phyloP scores from a whole-genome alignment of 2,797 vertebrate species.

The Aulostomus chinensis region DNA sequence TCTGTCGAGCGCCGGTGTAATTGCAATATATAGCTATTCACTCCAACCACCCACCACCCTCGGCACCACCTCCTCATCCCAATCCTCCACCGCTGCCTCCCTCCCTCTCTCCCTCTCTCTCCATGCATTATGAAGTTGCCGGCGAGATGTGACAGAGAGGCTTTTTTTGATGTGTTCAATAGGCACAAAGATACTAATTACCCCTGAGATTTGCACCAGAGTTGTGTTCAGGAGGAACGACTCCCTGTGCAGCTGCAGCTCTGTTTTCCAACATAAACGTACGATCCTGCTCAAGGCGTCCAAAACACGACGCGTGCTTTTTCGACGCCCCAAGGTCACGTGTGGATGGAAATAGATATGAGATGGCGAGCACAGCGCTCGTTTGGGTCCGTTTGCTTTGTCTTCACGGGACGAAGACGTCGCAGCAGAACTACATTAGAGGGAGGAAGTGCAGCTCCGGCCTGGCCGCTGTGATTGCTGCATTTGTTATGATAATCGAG shows the following conservation, averaged over 20 bases:
- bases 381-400: conserved; percentile 3
- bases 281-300: conserved; percentile 12
- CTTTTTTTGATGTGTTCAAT: conserved; percentile 65
- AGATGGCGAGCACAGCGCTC: conserved; percentile 10
- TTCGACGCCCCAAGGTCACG: conserved; percentile 6
- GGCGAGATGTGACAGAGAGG: conserved; percentile 47
- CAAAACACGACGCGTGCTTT: not conserved
- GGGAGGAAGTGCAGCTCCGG: conserved; percentile 9
- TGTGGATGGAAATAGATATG: conserved; percentile 22
- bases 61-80: conserved; percentile 10
- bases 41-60: conserved; percentile 34
- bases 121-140: conserved; percentile 39
- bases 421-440: conserved; percentile 11
- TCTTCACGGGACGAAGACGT: not conserved
- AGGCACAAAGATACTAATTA: conserved; percentile 66
- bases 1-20: conserved; percentile 37
- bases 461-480: conserved; percentile 19
- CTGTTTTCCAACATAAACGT: conserved; percentile 19
- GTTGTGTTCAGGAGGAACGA: conserved; percentile 29
- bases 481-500: conserved; percentile 8
- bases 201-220: conserved; percentile 56
- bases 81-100: not conserved
- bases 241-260: conserved; percentile 25
- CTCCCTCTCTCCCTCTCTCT: not conserved
- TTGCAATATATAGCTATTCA: conserved; percentile 48